Conservation (phyloP, 2,797 vertebrate genomes). For the Somateria mollissima region DNA sequence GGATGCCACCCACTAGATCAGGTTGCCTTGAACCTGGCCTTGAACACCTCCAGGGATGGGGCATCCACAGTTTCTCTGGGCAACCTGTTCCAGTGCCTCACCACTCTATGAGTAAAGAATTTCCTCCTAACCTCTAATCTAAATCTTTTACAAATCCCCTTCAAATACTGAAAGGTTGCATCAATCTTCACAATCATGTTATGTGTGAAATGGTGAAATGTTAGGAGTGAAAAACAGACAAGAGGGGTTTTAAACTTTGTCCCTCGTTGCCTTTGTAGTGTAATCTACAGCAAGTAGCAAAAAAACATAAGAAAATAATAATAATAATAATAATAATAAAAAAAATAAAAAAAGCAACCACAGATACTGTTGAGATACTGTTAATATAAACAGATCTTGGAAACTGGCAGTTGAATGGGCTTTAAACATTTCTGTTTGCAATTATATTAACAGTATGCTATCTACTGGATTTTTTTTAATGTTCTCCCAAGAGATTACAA, state of each 20-base stretch:
- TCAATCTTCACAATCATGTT: neutral
- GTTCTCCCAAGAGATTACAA: neutral
- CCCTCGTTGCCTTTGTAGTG: neutral
- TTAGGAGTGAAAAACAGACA: neutral
- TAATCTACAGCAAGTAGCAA: neutral
- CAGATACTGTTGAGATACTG: neutral
- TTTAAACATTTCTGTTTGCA: constrained; percentile 1
- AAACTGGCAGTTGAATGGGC: neutral
- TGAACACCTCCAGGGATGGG: too few species aligned
- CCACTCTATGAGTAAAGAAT: too few species aligned
- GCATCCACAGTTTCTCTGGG: too few species aligned
- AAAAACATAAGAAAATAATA: neutral
- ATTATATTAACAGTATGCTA: neutral
- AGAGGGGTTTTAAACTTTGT: neutral
- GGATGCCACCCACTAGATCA: too few species aligned
- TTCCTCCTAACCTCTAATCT: too few species aligned
- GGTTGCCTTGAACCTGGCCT: too few species aligned
- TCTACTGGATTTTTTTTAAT: neutral
- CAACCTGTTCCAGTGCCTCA: too few species aligned
- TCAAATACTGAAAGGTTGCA: too few species aligned
- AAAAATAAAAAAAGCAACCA: neutral
- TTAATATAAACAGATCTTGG: neutral
- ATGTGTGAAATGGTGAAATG: neutral
- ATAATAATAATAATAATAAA: too few species aligned
- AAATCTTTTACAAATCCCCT: too few species aligned